Evolutionary conservation across 2,797 vertebrate genomes (phyloP), one percentile per base, ranked within the genome.

Genomic region (Fistularia commersonii): DNA sequence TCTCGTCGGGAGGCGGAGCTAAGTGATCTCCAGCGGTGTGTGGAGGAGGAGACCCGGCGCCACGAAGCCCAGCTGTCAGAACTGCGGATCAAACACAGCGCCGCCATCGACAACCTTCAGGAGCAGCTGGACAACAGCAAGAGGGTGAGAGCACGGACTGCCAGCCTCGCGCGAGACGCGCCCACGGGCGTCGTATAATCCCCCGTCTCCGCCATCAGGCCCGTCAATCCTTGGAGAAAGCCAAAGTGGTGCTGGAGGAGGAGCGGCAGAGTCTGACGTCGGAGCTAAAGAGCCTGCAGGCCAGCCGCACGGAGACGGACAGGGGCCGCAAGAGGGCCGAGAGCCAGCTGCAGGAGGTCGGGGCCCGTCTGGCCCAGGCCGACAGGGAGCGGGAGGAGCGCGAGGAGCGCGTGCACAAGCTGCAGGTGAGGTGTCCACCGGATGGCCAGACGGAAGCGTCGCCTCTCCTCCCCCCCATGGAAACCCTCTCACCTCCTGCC

Each of bases 251-350:
- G 6, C 77, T 94, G 72, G 94, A 96, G 69, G 91, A 91, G 9
- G 95, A 97, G 80, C 88, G 92, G 34, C 61, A 82, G 0, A 93
- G 88, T 72, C 80, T 95, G 41, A 81, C 72, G 5, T 53, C 77
- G 0, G 95, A 97, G 70, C 83, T 96, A 12, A 92, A 92, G 77
- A 70, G 69, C 48, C 85, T 94, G 39, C 93, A 94, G 76, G 62
- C 77, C 0, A 57, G 84, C 0, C 91, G 91, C 35, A 89, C 88
- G 46, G 95, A 97, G 51, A 93, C 91, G 0, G 94, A 97, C 48
- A 88, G 93, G 54, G 89, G 88, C 42, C 87, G 93, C 11, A 93
- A 95, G 64, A 88, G 92, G 51, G 87, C 93, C 0, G 95, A 97
- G 61, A 43, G 72, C 3, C 93, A 94, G 75, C 82, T 95, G 54